Conservation (phyloP, 2,888 invertebrate species). For the Agonopterix alstromeriana region DNA sequence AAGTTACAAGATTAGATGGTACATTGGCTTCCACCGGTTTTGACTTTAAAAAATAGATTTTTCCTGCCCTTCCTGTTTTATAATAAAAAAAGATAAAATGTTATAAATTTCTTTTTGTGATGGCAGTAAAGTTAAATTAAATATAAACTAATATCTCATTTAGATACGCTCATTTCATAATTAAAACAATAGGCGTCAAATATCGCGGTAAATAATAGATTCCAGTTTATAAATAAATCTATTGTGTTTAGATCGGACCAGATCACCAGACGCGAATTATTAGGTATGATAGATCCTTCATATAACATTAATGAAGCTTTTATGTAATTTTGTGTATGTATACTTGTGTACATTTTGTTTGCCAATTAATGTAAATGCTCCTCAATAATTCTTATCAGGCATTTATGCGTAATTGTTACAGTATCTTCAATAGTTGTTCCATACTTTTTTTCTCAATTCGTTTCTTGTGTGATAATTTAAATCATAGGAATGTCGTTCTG, state of each 20-base stretch:
- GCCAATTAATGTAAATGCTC: constrained; percentile 18
- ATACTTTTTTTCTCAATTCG: constrained; percentile 23
- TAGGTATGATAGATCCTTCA: constrained; percentile 1
- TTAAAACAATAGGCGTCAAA: background rate
- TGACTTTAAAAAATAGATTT: no score
- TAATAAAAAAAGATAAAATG: no score
- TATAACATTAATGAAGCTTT: background rate
- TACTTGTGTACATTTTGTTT: constrained; percentile 31
- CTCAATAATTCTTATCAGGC: constrained; percentile 28
- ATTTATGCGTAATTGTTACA: constrained; percentile 33
- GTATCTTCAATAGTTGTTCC: constrained; percentile 7
- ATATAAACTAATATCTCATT: constrained; percentile 3
- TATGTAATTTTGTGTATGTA: constrained; percentile 16
- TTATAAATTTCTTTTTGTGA: background rate
- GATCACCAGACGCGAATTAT: background rate
- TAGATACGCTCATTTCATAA: background rate
- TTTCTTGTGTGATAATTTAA: constrained; percentile 12
- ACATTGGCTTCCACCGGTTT: background rate
- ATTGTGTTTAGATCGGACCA: background rate
- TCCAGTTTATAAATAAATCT: no score
- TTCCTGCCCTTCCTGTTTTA: no score
- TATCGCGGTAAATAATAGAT: background rate
- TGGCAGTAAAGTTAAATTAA: constrained; percentile 8
- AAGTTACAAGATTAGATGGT: no score
- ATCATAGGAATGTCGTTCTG: background rate